Evolutionary conservation across 2,888 invertebrate genomes (phyloP), one percentile per base, ranked within the genome.

Genomic region (Acleris laterana): DNA sequence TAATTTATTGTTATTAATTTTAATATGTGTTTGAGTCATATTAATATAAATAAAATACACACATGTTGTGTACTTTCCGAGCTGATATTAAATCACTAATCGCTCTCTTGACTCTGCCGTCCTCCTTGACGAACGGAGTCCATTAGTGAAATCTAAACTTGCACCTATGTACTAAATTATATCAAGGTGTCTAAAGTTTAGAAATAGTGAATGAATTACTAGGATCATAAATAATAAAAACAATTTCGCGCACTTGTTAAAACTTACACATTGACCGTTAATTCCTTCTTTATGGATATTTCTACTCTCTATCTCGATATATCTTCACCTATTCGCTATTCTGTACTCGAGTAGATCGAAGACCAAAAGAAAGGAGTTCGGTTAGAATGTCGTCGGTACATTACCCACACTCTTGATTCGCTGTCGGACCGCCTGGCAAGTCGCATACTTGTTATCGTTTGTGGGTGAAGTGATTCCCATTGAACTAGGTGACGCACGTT

Each of bases 221-320:
- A 91, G 90, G 86, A 81, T 88, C 84, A 90, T 65, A 65, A 90
- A 86, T 81, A 82, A 88, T 88, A 88, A 89, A 85, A 88, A 84
- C 86, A 89, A 88, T 88, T 90, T 90, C 82, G 83, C 91, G 92
- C 92, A 93, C 92, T 93, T 86, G 92, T 93, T 93, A 93, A 91
- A 87, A 88, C 87, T 89, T 86, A 93, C 92, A 93, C 92, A 89
- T 88, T 88, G 87, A 82, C 90, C 89, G 89, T 88, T 84, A 85
- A 87, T 86, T 87, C 85, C 87, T 89, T 88, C 90, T 87, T 82
- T 83, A 83, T 85, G 87, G 83, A 87, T 85, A 80, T 87, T 81
- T 82, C 84, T 84, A 84, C 86, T 87, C 83, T 83, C 74, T 81
- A 81, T 85, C 83, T 83, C 83, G 77, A 84, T 84, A 84, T 89